Percentiles rank a stretch among this genome's conserved stretches.
Conservation (phyloP, 2,113 vertebrate genomes). For the Gambusia affinis region DNA sequence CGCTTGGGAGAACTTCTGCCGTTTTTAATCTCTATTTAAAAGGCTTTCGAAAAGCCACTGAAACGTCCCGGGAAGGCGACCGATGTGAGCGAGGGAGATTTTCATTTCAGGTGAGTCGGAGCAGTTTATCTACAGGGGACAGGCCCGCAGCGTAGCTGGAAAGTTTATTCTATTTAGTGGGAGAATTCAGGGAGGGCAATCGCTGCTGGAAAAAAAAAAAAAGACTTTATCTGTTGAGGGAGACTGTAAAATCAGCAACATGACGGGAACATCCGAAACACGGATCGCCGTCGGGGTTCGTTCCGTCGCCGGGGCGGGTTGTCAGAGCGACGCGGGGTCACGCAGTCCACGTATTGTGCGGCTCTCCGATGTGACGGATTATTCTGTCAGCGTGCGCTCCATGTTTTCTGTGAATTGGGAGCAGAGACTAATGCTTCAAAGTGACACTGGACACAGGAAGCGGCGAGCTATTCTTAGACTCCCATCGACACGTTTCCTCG, state of each 20-base stretch:
- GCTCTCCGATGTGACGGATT: constrained; percentile 8
- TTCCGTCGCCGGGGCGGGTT: neutral
- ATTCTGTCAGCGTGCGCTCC: neutral
- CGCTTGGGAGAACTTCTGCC: neutral
- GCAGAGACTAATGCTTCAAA: constrained; percentile 8
- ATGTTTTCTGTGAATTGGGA: constrained; percentile 29
- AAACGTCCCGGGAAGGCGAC: constrained; percentile 2
- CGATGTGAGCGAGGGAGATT: constrained; percentile 28
- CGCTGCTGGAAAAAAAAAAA: neutral
- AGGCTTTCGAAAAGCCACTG: constrained; percentile 1
- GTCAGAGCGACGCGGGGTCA: neutral
- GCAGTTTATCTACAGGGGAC: constrained; percentile 52
- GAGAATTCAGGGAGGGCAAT: constrained; percentile 34
- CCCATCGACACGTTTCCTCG: constrained; percentile 29
- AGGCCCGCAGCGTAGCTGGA: constrained; percentile 50
- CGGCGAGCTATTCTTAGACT: constrained; percentile 29
- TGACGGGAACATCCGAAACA: neutral
- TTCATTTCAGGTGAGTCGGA: constrained; percentile 36
- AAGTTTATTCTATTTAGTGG: constrained; percentile 45
- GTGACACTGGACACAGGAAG: constrained; percentile 41
- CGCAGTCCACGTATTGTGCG: neutral
- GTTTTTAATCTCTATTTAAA: constrained; percentile 4
- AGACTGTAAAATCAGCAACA: constrained; percentile 32
- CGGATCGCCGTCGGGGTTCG: neutral
- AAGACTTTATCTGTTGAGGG: neutral